Percentiles rank a stretch among this genome's conserved stretches.
Conservation (phyloP, 1,140 invertebrate genomes). For the Drosophila saltans region DNA sequence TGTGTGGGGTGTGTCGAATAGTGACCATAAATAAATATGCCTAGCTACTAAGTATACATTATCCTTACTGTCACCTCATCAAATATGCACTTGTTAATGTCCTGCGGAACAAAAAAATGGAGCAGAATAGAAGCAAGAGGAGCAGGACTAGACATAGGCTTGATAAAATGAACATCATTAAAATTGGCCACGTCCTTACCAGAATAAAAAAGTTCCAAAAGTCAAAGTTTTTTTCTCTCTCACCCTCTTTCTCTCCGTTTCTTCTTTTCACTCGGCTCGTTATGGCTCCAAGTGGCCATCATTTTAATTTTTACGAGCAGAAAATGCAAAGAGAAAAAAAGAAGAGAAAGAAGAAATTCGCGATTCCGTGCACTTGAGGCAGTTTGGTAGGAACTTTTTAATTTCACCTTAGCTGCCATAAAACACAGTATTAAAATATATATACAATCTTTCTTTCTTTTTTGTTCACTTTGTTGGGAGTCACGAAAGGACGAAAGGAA, state of each 20-base stretch:
- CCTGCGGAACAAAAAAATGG: not conserved
- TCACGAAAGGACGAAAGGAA: conserved; percentile 46
- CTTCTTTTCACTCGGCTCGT: conserved; percentile 42
- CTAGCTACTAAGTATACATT: conserved; percentile 2
- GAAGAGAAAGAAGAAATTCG: conserved; percentile 1
- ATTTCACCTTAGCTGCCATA: conserved; percentile 41
- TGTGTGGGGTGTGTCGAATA: conserved; percentile 1
- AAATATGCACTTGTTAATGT: conserved; percentile 14
- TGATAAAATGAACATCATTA: conserved; percentile 56
- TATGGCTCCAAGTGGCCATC: conserved; percentile 68
- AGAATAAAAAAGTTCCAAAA: conserved; percentile 22
- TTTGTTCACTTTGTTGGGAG: conserved; percentile 30
- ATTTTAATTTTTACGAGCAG: conserved; percentile 76
- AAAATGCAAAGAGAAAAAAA: conserved; percentile 52
- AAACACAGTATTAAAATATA: conserved; percentile 48
- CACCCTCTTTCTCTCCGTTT: not conserved
- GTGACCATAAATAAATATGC: conserved; percentile 6
- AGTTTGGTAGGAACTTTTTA: conserved; percentile 55
- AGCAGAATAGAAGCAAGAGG: not conserved
- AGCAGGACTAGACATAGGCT: conserved; percentile 6
- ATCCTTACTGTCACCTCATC: conserved; percentile 5
- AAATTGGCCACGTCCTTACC: conserved; percentile 39
- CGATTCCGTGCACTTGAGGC: conserved; percentile 36
- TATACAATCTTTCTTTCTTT: conserved; percentile 14
- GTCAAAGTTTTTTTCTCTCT: not conserved